Base-by-base conservation (phyloP, 1,140 invertebrate genomes). In the Meloidogyne floridensis region DNA sequence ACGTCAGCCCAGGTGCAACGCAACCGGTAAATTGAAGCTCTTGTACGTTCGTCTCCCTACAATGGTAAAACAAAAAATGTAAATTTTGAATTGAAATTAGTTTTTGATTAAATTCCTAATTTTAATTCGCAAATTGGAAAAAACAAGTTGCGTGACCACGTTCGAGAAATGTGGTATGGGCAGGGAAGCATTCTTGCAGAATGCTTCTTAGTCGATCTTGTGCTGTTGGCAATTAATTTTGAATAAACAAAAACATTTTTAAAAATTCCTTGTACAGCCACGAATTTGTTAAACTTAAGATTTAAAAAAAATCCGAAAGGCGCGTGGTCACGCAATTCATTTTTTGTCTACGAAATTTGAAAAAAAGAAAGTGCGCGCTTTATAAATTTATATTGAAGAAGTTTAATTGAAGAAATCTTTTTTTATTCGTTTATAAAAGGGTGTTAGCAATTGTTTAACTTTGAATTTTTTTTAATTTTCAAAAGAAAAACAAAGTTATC, bases 1-100 rank as follows among this genome's bases (percentile, higher is more conserved):
- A 98, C 93, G 77, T 95, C 94, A 87, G 93, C 94, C 97, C 97
- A 99, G 0, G 97, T 98, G 88, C 95, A 94, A 1, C 97, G 92
- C 10, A 99, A 91, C 90, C 97, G 97, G 91, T 94, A 98, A 94
- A 99, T 94, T 82, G 95, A 93, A 7, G 93, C 93, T 81, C 96
- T 92, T 9, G 94, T 94, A 90, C 94, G 95, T 90, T 98, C 96
- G 91, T 98, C 95, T 72, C 96, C 95, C 95, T 98, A 77, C 65
- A 88, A 88, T 65, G n/a, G 15, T 11, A 18, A 65, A 65, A 65
- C 59, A 65, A 65, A 20, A 43, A 70, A 84, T 47, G 15, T 53
- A 42, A 42, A 69, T 56, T 77, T 32, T 32, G 32, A 32, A 32
- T 32, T 32, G 32, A 32, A 32, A 32, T 32, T 32, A 32, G 32